Conservation (phyloP, 2,113 vertebrate species). For the Apodemus speciosus region DNA sequence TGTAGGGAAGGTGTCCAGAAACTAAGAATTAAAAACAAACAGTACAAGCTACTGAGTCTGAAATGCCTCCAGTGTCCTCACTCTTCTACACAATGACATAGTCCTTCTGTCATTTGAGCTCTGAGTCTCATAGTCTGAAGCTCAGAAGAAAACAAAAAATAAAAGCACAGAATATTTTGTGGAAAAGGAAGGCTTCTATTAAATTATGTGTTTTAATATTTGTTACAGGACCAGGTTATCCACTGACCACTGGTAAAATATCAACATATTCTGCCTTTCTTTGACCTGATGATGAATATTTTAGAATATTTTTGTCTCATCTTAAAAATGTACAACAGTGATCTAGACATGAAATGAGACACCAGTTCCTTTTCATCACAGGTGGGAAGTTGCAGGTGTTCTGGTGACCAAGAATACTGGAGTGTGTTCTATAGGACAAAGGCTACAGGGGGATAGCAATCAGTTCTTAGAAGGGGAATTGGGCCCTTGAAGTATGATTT, state of each 20-base stretch:
- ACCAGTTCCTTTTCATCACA: background rate
- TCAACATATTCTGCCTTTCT: background rate
- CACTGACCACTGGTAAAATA: background rate
- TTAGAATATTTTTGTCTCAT: background rate
- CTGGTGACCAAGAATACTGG: background rate
- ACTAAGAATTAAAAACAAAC: background rate
- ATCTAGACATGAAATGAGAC: background rate
- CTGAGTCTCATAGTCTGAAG: background rate
- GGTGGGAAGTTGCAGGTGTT: background rate
- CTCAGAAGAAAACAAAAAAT: background rate
- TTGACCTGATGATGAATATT: background rate
- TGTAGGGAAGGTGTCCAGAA: background rate
- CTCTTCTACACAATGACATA: fast-evolving
- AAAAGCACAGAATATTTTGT: background rate
- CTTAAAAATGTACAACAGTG: background rate
- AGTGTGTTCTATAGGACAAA: background rate
- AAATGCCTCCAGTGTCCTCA: background rate
- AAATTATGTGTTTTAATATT: background rate
- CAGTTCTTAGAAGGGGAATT: background rate
- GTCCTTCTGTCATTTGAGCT: background rate
- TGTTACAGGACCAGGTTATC: background rate
- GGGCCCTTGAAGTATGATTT: background rate
- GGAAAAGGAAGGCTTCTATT: background rate
- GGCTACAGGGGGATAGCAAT: background rate
- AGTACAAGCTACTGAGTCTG: background rate